Conservation (phyloP, 1,140 invertebrate species). For the Mizuhopecten yessoensis region DNA sequence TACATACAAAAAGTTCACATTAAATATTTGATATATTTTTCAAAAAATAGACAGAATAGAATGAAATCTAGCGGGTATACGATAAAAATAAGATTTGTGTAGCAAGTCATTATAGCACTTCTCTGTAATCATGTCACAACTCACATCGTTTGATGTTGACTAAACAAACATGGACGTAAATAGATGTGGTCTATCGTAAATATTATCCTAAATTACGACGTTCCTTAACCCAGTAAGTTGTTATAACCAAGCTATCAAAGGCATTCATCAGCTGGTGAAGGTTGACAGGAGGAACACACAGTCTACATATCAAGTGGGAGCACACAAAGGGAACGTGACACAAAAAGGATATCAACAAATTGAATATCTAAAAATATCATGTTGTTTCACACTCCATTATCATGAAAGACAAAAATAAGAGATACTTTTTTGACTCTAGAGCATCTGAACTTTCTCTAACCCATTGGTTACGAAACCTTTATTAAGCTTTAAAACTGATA, state of each 20-base stretch:
- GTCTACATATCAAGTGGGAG: background rate
- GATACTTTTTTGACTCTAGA: background rate
- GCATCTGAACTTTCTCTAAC: background rate
- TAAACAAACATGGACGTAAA: background rate
- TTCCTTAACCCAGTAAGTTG: constrained; percentile 37
- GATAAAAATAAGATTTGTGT: constrained; percentile 22
- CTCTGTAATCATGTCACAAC: constrained; percentile 21
- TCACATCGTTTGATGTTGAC: constrained; percentile 6
- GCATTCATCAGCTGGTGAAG: background rate
- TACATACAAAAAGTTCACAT: constrained; percentile 3
- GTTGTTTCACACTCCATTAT: background rate
- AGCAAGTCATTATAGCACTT: background rate
- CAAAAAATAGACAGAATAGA: constrained; percentile 20
- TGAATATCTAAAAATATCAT: constrained; percentile 12
- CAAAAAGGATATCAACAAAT: background rate
- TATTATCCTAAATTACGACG: constrained; percentile 16
- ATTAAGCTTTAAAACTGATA: too few species aligned
- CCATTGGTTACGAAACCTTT: background rate
- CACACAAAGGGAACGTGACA: background rate
- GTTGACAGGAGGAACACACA: background rate
- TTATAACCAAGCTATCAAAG: background rate
- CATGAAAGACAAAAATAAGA: background rate
- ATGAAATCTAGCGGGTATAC: background rate
- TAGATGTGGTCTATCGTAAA: constrained; percentile 16
- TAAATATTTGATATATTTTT: constrained; percentile 25